phyloP scores from a whole-genome alignment of 2,888 invertebrate species.

The Drosophila vallismaia region DNA sequence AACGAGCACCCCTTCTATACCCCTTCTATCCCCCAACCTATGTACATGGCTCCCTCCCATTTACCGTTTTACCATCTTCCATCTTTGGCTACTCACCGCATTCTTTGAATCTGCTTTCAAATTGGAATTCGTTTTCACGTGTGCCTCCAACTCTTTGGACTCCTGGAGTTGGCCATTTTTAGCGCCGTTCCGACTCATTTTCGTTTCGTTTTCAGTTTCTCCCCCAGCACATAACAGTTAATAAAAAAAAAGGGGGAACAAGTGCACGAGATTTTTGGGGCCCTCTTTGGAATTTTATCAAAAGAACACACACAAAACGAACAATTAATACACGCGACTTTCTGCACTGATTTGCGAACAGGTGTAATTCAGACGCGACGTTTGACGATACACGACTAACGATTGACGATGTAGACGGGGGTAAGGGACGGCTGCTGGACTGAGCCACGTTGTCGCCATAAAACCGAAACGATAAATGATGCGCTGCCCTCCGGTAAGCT shows the following conservation, averaged over 20 bases:
- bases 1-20: not conserved
- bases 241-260: not conserved
- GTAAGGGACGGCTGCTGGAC: not conserved
- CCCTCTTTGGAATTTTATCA: conserved; percentile 50
- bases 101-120: not conserved
- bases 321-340: conserved; percentile 3
- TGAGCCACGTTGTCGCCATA: conserved; percentile 31
- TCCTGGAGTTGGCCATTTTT: conserved; percentile 20
- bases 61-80: conserved; percentile 8
- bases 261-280: not conserved
- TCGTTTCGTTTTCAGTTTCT: not conserved
- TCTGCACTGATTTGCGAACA: conserved; percentile 29
- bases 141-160: conserved; percentile 10
- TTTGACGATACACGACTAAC: not conserved
- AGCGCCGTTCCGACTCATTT: conserved; percentile 14
- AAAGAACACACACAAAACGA: conserved; percentile 26
- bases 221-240: conserved; percentile 4
- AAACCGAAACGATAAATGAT: conserved; percentile 54
- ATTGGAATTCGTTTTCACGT: not conserved
- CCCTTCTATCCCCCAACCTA: not conserved
- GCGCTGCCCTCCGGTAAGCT: conserved; percentile 46
- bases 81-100: conserved; percentile 28
- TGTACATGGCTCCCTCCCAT: conserved; percentile 1
- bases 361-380: conserved; percentile 27
- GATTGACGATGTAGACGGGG: not conserved